Base-by-base conservation (phyloP, 2,888 invertebrate species). In the Trachelus stipa region DNA sequence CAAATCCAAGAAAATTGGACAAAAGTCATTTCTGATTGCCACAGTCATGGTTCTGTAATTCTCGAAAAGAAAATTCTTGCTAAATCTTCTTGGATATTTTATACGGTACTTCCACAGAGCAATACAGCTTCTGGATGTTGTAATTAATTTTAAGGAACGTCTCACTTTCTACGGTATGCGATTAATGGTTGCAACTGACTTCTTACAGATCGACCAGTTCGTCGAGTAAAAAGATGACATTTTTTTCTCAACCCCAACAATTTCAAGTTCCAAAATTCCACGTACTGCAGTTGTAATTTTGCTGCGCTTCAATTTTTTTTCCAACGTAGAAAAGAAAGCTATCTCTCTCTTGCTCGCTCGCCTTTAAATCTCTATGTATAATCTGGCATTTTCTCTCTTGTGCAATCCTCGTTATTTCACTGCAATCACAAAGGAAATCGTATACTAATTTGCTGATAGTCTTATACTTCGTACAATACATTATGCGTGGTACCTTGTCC, bases 401-500 rank as follows among this genome's bases (percentile, higher is more conserved):
- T 74, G 79, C 77, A 79, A 80, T 23, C 33, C 71, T 34, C 11
- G 73, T 71, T 77, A 81, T 83, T 84, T 80, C 79, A 79, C 80
- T 75, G 79, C 78, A 80, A 82, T 84, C 81, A 81, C 83, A 76
- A 79, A 81, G 83, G 81, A 84, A 84, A 83, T 56, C 1, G 2
- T 56, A 56, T 56, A 56, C 56, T 23, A 56, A 23, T 23, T 56
- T 56, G 23, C 69, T 73, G 80, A 76, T 81, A 81, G 80, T 81
- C 80, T 80, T 77, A 81, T 80, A 80, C 76, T 74, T 80, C 80
- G 75, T 80, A 79, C 81, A 79, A 79, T 68, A 80, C 81, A 80
- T 79, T 81, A 76, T 78, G 71, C 68, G 69, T 77, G 80, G 77
- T 75, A 79, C 77, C 75, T 80, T 80, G 90, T 85, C 90, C 90